Evolutionary conservation across 2,888 invertebrate genomes (phyloP), one percentile per base, ranked within the genome.

Genomic region (Lepeophtheirus nordmannii): DNA sequence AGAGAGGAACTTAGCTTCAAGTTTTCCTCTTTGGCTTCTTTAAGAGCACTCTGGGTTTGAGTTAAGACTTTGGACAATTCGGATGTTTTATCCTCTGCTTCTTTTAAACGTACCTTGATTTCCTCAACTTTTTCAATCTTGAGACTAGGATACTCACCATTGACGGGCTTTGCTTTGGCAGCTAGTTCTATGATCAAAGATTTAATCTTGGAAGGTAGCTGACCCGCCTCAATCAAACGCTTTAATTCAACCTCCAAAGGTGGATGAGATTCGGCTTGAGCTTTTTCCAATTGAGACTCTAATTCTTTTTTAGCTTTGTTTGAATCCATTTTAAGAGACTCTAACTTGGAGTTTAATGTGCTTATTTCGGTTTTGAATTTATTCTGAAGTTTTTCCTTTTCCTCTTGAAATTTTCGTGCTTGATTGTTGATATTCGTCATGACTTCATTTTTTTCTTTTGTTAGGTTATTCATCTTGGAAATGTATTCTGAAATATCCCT

Each of bases 351-450:
- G 2, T 30, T 30, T 30, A 30, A 30, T 30, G 30, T 30, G 30
- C 30, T 30, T 30, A 30, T 30, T 30, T 30, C 30, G 30, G 30
- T 30, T 7, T 30, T 30, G 30, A 30, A 30, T 17, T 46, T 46
- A 17, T 14, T n/a, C 5, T 46, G 14, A 14, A n/a, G 53, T 46
- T 10, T 46, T 22, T 30, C 41, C 23, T 20, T 56, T 64, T 64
- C 64, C 14, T 64, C 23, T 22, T 56, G 53, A 1, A 56, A 46
- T 23, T 64, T 64, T 20, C n/a, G 14, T 11, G 23, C 22, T 56
- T 64, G 41, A 23, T 64, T 56, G 12, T 57, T 64, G 53, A 12
- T 5, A 11, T 64, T 64, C 22, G 60, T 30, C 38, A 37, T 60
- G 10, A 22, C 10, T 23, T 23, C 38, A 38, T 11, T 60, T 30